phyloP scores from a whole-genome alignment of 2,113 vertebrate genomes.

The Ceuthmochares aereus region DNA sequence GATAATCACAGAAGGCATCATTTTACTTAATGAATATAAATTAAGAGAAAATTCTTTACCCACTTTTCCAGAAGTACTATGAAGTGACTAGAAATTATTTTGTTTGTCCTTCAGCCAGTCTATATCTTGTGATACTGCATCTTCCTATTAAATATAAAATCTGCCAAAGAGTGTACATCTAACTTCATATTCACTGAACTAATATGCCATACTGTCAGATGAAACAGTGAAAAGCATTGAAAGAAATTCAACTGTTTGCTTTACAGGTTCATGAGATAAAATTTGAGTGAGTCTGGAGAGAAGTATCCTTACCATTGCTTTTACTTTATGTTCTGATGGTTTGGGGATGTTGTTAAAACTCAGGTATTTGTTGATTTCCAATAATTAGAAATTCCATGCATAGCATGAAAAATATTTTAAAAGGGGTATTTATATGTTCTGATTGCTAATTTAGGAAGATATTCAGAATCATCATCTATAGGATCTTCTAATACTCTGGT shows the following conservation, averaged over 20 bases:
- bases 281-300: background rate
- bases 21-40: background rate
- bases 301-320: background rate
- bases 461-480: background rate
- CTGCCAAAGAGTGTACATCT: background rate
- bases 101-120: background rate
- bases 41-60: background rate
- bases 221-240: background rate
- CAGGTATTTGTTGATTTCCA: background rate
- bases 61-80: background rate
- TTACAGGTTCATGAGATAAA: background rate
- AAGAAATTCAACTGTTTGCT: background rate
- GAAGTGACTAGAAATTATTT: background rate
- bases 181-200: background rate
- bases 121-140: background rate
- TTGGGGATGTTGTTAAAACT: background rate
- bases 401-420: background rate
- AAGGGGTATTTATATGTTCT: background rate
- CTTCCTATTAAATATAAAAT: background rate
- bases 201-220: background rate
- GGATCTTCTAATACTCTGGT: background rate
- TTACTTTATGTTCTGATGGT: background rate
- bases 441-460: background rate
- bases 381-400: background rate
- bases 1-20: background rate